Conservation (phyloP, 2,797 vertebrate species). For the Oreochromis grahami region DNA sequence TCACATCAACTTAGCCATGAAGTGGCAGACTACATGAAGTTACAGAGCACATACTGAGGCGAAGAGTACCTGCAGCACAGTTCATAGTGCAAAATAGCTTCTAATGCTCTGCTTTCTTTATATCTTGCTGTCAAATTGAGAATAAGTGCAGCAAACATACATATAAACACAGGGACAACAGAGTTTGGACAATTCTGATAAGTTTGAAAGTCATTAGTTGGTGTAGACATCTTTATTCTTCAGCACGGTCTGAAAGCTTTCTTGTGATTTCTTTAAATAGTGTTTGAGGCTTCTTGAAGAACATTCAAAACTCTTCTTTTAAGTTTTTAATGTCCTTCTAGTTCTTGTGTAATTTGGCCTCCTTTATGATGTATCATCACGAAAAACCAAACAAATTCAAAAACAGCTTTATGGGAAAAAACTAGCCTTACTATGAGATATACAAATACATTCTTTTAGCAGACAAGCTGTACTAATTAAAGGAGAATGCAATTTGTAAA, state of each 20-base stretch:
- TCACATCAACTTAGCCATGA: background rate
- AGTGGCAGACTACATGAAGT: background rate
- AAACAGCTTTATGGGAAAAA: background rate
- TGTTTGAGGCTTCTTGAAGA: background rate
- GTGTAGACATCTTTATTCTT: background rate
- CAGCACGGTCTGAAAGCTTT: background rate
- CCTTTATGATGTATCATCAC: background rate
- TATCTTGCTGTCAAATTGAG: background rate
- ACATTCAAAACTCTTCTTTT: background rate
- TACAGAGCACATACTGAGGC: background rate
- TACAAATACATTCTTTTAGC: background rate
- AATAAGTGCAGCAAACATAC: background rate
- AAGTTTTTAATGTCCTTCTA: background rate
- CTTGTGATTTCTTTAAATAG: background rate
- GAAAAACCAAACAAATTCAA: background rate
- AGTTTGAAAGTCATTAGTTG: background rate
- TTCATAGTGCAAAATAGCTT: background rate
- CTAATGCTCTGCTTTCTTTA: background rate
- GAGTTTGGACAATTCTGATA: background rate
- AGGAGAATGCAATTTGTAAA: background rate
- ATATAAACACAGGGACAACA: background rate
- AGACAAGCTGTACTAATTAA: background rate
- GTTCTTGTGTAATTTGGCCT: rapidly evolving
- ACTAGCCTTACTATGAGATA: background rate
- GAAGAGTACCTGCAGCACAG: background rate